phyloP scores from a whole-genome alignment of 2,113 vertebrate species.

The Paratilapia polleni region DNA sequence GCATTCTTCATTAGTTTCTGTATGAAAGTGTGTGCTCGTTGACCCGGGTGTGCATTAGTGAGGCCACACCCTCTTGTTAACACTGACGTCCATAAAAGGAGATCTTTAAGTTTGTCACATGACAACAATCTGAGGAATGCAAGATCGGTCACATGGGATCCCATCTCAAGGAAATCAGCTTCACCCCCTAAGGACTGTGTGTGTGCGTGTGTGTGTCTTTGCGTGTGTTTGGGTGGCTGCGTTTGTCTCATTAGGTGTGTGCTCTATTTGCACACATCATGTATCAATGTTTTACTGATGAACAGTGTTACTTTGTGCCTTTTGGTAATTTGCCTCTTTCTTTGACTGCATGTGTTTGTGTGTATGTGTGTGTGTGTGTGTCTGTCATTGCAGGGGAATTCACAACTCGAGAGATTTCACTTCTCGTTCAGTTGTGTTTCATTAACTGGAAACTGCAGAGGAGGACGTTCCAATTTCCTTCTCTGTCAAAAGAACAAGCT shows the following conservation, averaged over 20 bases:
- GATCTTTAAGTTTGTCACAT: slow-evolving; percentile 87
- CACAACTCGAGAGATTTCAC: slow-evolving; percentile 69
- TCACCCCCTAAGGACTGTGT: slow-evolving; percentile 54
- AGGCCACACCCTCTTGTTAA: slow-evolving; percentile 77
- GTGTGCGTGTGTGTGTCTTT: not conserved
- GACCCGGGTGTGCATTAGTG: slow-evolving; percentile 57
- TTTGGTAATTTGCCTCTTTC: not conserved
- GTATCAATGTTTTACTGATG: not conserved
- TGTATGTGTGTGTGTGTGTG: slow-evolving; percentile 1
- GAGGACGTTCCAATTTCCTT: slow-evolving; percentile 54
- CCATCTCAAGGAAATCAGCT: slow-evolving; percentile 81
- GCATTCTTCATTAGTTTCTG: slow-evolving; percentile 33
- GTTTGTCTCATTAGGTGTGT: not conserved
- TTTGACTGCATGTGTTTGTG: slow-evolving; percentile 7
- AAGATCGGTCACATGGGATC: slow-evolving; percentile 79
- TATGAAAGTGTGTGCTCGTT: slow-evolving; percentile 24
- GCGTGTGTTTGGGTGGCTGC: not conserved
- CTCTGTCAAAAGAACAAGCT: slow-evolving; percentile 16
- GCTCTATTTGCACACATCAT: not conserved
- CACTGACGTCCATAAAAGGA: slow-evolving; percentile 84
- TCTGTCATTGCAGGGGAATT: slow-evolving; percentile 45
- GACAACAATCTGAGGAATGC: slow-evolving; percentile 84
- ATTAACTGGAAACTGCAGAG: slow-evolving; percentile 65
- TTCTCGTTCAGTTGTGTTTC: slow-evolving; percentile 68
- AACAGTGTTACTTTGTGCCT: not conserved